phyloP scores from a whole-genome alignment of 2,888 invertebrate genomes.

The Phania funesta region DNA sequence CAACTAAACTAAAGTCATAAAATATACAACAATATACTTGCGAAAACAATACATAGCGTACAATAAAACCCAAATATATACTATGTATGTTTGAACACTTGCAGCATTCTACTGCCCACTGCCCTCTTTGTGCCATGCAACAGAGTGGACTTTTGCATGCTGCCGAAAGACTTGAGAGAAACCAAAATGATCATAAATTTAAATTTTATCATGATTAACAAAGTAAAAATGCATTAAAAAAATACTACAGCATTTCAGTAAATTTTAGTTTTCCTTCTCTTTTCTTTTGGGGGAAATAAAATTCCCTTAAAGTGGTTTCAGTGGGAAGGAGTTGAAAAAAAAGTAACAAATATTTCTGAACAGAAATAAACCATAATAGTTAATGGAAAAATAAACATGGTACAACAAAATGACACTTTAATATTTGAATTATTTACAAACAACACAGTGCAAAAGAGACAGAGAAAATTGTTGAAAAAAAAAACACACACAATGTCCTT shows the following conservation, averaged over 20 bases:
- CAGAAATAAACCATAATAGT: constrained; percentile 34
- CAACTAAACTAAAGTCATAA: constrained; percentile 53
- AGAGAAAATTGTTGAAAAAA: background rate
- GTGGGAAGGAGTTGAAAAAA: constrained; percentile 3
- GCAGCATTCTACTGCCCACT: background rate
- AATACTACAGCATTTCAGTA: background rate
- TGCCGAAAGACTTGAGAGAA: constrained; percentile 39
- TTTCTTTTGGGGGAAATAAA: constrained; percentile 10
- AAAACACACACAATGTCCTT: constrained; percentile 23
- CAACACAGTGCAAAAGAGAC: background rate
- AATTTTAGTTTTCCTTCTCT: background rate
- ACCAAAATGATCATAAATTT: constrained; percentile 68
- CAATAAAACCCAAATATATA: constrained; percentile 42
- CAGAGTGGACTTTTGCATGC: constrained; percentile 34
- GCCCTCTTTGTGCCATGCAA: constrained; percentile 2
- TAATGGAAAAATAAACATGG: constrained; percentile 28
- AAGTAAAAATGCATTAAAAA: constrained; percentile 65
- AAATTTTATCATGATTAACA: constrained; percentile 70
- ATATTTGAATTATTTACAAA: constrained; percentile 30
- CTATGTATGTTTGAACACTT: background rate
- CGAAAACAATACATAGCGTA: constrained; percentile 54
- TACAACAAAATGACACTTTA: constrained; percentile 42
- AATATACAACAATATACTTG: constrained; percentile 51
- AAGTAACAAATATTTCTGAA: constrained; percentile 43
- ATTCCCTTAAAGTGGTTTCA: constrained; percentile 23